Conservation (phyloP, 2,888 invertebrate genomes). For the Blastobasis adustella region DNA sequence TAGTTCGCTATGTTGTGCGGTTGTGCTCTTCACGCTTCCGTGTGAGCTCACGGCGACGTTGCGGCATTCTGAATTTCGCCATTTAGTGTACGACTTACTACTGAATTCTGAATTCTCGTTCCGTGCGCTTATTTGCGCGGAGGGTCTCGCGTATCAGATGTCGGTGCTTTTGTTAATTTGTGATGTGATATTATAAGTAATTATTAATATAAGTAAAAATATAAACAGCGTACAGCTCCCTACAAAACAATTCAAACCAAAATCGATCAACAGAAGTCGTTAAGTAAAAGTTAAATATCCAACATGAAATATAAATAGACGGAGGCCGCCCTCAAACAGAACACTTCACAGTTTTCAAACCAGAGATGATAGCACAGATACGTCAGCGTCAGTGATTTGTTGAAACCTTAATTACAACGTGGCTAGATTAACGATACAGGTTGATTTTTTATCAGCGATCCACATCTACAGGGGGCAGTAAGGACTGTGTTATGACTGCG, state of each 20-base stretch:
- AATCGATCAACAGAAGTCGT: too few species aligned
- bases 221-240: too few species aligned
- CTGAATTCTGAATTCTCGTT: not conserved
- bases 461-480: conserved; percentile 23
- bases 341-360: too few species aligned
- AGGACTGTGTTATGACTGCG: conserved; percentile 50
- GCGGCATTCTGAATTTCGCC: not conserved
- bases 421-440: conserved; percentile 53
- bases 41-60: not conserved
- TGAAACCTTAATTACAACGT: conserved; percentile 59
- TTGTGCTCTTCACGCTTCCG: not conserved
- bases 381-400: conserved; percentile 54
- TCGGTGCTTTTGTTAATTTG: too few species aligned
- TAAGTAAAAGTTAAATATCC: too few species aligned
- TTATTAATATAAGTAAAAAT: too few species aligned
- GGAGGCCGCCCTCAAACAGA: too few species aligned
- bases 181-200: too few species aligned
- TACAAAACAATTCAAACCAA: too few species aligned
- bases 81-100: not conserved
- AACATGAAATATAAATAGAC: too few species aligned
- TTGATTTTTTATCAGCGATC: conserved; percentile 44
- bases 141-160: too few species aligned
- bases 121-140: too few species aligned
- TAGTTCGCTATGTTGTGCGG: not conserved
- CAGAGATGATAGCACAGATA: conserved; percentile 39